Base-by-base conservation (phyloP, 2,888 invertebrate genomes). In the Drosophila setosimentum region DNA sequence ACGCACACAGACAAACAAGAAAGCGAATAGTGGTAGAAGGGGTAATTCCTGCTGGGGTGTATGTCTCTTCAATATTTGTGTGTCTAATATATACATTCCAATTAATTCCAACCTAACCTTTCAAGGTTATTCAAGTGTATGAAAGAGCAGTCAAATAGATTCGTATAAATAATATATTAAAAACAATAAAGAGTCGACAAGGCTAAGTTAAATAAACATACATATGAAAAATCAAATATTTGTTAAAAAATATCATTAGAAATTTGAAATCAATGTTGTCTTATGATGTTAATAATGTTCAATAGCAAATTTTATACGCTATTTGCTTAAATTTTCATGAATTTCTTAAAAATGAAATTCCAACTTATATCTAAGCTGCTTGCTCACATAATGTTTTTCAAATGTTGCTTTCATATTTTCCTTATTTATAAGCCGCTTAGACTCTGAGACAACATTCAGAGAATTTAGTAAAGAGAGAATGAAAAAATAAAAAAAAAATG, bases 381-480 rank as follows among this genome's bases (percentile, higher is more conserved):
- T 69, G 69, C 54, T 50, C 42, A 50, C 35, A 63, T 63, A 79
- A 79, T 66, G 33, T 35, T 79, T 33, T 42, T 30, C 24, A 48
- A 50, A 58, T 45, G 40, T 33, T 5, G 16, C 24, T 42, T 35
- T 35, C n/a, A 33, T 21, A 42, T 21, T 50, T 45, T 58, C 16
- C n/a, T 40, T 32, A 29, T 33, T 61, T 49, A 53, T 77, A 78
- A 78, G 76, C 76, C 37, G 78, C 71, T 80, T 80, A 67, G 58
- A 33, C 10, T 0, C 45, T 48, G 16, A 27, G 24, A 29, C n/a
- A 21, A 21, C 29, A 40, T 51, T 65, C 55, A 37, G 27, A 37
- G 27, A 35, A 37, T 37, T 55, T 29, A 5, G 40, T 37, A n/a
- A 27, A n/a, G 37, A 37, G 27, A 55, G 13, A 24, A 6, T 21